These are phyloP conservation scores for Ceyx erithaca DNA, from an alignment of 2,797 vertebrate species.

Conservation along the genomic window DNA sequence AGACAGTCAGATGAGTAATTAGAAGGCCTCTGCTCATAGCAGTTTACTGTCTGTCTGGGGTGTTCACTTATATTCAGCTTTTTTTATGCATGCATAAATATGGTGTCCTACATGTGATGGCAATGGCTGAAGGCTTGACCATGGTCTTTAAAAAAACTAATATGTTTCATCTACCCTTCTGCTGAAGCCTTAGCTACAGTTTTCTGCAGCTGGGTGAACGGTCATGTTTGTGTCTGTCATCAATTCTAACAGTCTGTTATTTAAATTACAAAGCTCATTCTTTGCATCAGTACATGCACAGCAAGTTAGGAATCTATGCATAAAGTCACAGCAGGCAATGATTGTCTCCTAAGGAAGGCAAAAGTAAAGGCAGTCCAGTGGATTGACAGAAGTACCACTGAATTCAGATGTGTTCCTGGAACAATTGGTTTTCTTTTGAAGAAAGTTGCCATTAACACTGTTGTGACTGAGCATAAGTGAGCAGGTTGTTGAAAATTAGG, in stretches of 20 bases:
- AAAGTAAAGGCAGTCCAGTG: conserved; percentile 22
- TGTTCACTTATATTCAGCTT: neutral
- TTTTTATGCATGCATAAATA: neutral
- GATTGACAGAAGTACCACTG: conserved; percentile 30
- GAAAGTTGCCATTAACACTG: neutral
- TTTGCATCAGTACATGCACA: conserved; percentile 36
- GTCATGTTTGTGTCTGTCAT: neutral
- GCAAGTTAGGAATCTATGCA: conserved; percentile 68
- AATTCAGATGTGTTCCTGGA: conserved; percentile 15
- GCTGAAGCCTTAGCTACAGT: neutral
- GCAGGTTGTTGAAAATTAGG: conserved; percentile 10
- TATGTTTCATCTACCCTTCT: neutral
- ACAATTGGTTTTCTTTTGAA: conserved; percentile 17
- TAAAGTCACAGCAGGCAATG: conserved; percentile 67
- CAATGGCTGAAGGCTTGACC: neutral
- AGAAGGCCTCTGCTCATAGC: neutral
- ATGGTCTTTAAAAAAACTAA: neutral
- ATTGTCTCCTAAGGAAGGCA: conserved; percentile 62
- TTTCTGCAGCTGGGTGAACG: conserved; percentile 8
- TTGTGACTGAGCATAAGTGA: neutral
- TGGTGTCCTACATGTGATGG: neutral
- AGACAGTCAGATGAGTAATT: neutral
- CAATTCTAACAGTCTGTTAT: conserved; percentile 55
- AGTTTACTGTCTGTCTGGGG: neutral
- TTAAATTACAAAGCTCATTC: conserved; percentile 65